Evolutionary conservation across 2,888 invertebrate species (phyloP), one percentile per base, ranked within the genome.

Genomic region (Lasioglossum oenotherae): DNA sequence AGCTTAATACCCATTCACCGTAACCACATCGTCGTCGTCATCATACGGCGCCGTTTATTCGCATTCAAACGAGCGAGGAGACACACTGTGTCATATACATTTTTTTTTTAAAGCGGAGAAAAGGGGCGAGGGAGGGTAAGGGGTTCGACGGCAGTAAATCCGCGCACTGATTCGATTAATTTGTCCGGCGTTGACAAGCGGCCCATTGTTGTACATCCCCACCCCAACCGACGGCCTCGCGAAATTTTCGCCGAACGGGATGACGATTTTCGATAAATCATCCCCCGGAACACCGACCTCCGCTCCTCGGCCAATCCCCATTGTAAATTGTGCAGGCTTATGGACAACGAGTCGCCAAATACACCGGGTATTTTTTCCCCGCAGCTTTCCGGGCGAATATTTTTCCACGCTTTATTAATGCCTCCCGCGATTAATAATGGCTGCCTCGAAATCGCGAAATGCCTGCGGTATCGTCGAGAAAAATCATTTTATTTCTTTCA

Each of bases 151-250:
- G 85, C 89, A 85, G 88, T 91, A 91, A 91, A 91, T 91, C 91
- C 89, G 87, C 82, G 89, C 86, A 86, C 80, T 82, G 88, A 91
- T 91, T 91, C 91, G 91, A 91, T 90, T 91, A 91, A 91, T 91
- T 87, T 89, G 88, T 89, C 89, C 85, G 78, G 64, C 80, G 87
- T 84, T 90, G 90, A 88, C 88, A 84, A 89, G 85, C 87, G 79
- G 69, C 79, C 74, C 86, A 74, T 90, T 86, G 88, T 88, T 78
- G 14, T 57, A 57, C 71, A 31, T 76, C 46, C 73, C 73, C 35
- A 12, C 31, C 49, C 6, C 46, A 44, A 64, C 35, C n/a, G 2
- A 23, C 49, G 31, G 10, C 64, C 49, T 81, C 81, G 87, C 88
- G 85, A 88, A 69, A 87, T 88, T 89, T 88, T 88, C 80, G 53